These are phyloP conservation scores for Drosophila ambigua DNA, from an alignment of 1,140 invertebrate species.

Conservation along the genomic window DNA sequence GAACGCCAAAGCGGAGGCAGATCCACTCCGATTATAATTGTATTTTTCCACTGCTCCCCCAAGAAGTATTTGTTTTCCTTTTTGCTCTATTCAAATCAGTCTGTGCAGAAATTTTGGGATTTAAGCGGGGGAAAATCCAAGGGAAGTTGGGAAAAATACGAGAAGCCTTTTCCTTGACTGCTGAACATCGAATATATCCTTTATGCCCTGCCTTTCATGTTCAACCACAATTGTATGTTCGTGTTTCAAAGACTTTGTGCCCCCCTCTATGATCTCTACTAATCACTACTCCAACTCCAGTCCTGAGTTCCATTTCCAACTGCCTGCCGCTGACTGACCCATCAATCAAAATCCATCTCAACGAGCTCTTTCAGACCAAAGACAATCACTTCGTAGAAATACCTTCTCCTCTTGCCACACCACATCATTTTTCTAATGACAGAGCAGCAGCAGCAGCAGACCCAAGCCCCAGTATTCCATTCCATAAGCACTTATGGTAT, in stretches of 20 bases:
- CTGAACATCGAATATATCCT: no score
- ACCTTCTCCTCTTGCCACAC: conserved; percentile 17
- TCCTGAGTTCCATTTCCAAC: conserved; percentile 22
- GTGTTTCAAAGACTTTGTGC: no score
- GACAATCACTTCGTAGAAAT: conserved; percentile 28
- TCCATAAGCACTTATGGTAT: conserved; percentile 19
- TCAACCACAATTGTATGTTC: no score
- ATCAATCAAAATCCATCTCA: conserved; percentile 41
- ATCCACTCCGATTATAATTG: conserved; percentile 3
- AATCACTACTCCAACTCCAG: conserved; percentile 2
- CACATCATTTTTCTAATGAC: conserved; percentile 27
- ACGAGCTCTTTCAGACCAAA: conserved; percentile 27
- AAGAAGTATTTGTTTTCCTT: no score
- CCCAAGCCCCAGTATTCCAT: no score
- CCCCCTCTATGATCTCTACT: no score
- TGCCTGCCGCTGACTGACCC: conserved; percentile 29
- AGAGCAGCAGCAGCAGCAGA: conserved; percentile 1
- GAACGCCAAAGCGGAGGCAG: not conserved
- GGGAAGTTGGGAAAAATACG: no score
- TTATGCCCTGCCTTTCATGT: no score
- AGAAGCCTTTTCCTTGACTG: no score
- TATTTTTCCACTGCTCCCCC: no score
- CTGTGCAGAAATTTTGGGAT: no score
- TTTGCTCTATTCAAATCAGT: conserved; percentile 31
- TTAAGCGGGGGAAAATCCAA: no score